Percentiles rank a stretch among this genome's conserved stretches.
phyloP scores from a whole-genome alignment of 2,113 vertebrate species.

The Oryzias javanicus region DNA sequence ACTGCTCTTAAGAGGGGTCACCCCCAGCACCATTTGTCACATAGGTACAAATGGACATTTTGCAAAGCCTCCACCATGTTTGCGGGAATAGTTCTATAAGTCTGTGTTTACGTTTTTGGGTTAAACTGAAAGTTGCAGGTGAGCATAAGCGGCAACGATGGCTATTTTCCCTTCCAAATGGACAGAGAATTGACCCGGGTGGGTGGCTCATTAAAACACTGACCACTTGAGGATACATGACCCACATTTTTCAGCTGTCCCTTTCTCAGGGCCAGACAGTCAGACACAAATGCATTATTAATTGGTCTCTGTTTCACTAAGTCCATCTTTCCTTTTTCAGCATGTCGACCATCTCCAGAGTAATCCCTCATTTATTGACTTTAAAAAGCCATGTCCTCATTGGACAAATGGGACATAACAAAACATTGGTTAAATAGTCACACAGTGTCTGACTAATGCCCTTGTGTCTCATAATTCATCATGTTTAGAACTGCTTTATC shows the following conservation, averaged over 20 bases:
- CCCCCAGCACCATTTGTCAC: slow-evolving; percentile 83
- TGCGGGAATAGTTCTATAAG: not conserved
- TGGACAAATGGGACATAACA: slow-evolving; percentile 22
- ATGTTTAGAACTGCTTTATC: slow-evolving; percentile 3
- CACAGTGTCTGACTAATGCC: not conserved
- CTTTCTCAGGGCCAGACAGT: slow-evolving; percentile 66
- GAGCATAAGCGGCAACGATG: not conserved
- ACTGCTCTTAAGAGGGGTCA: slow-evolving; percentile 90
- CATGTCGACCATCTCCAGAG: slow-evolving; percentile 44
- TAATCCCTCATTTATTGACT: slow-evolving; percentile 51
- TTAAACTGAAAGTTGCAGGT: slow-evolving; percentile 3
- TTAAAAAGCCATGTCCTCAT: slow-evolving; percentile 27
- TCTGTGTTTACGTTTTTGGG: not conserved
- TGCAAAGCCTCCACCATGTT: slow-evolving; percentile 16
- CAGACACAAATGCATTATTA: slow-evolving; percentile 75
- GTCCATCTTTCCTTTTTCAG: slow-evolving; percentile 64
- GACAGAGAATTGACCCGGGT: slow-evolving; percentile 30
- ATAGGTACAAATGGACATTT: slow-evolving; percentile 31
- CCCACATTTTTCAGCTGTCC: slow-evolving; percentile 66
- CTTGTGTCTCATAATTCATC: slow-evolving; percentile 3
- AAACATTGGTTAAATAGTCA: slow-evolving; percentile 16
- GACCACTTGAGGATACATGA: slow-evolving; percentile 67
- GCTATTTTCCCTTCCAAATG: not conserved
- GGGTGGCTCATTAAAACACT: slow-evolving; percentile 56
- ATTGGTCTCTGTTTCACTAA: slow-evolving; percentile 66